Conservation (phyloP, 2,888 invertebrate genomes). For the Meandrusa payeni region DNA sequence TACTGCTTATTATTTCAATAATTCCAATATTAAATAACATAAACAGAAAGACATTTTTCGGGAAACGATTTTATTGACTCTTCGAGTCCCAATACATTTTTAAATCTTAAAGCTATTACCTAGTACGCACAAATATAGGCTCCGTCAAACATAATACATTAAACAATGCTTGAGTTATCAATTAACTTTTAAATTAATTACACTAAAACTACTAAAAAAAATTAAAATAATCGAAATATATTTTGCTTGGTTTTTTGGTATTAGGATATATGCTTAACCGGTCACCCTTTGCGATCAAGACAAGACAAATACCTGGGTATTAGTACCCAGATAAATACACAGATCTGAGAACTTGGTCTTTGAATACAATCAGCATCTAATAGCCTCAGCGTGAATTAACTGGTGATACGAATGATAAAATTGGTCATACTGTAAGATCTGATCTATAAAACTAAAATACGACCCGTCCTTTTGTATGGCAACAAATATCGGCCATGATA, state of each 20-base stretch:
- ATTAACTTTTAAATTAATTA: neutral
- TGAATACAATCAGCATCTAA: slow-evolving; percentile 10
- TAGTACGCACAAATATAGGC: slow-evolving; percentile 12
- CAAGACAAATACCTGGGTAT: neutral
- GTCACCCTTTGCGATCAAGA: slow-evolving; percentile 57
- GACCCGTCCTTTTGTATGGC: too few relatives aligned
- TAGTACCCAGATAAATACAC: neutral
- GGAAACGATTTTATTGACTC: slow-evolving; percentile 16
- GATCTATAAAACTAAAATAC: too few relatives aligned
- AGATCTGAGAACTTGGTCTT: neutral
- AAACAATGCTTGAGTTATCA: neutral
- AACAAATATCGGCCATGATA: too few relatives aligned
- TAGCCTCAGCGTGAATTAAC: too few relatives aligned
- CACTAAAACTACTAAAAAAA: slow-evolving; percentile 2
- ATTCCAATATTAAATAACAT: too few relatives aligned
- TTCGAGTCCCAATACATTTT: slow-evolving; percentile 11
- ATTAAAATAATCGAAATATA: neutral
- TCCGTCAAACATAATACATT: neutral
- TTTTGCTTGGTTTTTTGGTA: neutral
- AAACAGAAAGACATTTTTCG: neutral
- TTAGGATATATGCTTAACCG: slow-evolving; percentile 24
- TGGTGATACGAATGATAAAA: too few relatives aligned
- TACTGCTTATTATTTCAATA: too few relatives aligned
- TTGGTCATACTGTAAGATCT: too few relatives aligned
- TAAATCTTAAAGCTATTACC: slow-evolving; percentile 2